Conservation (phyloP, 2,113 vertebrate species). For the Vulpes vulpes region DNA sequence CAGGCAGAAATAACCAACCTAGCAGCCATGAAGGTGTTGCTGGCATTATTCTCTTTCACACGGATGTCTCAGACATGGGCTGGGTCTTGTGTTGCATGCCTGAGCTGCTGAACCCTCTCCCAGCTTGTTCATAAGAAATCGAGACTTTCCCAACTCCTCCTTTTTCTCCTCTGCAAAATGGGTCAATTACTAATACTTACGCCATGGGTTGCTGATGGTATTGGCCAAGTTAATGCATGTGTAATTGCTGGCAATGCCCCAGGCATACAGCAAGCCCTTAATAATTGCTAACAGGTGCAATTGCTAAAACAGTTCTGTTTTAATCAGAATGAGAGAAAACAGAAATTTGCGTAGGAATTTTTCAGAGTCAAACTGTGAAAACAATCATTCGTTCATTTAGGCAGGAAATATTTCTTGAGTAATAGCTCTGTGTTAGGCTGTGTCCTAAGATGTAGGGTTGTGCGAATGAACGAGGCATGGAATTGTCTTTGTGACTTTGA, state of each 20-base stretch:
- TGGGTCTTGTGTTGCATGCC: fast-evolving
- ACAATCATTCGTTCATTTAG: neutral
- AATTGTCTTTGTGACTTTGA: neutral
- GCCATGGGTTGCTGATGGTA: fast-evolving
- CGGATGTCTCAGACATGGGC: neutral
- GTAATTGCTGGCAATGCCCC: too few species aligned
- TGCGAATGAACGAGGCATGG: neutral
- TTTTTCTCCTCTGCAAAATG: neutral
- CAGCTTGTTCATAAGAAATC: neutral
- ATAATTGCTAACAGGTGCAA: neutral
- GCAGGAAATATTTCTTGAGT: neutral
- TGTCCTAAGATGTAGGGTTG: neutral
- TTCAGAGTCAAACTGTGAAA: neutral
- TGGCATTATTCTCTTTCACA: neutral
- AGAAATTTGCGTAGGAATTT: neutral
- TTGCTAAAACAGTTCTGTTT: neutral
- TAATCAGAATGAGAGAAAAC: neutral
- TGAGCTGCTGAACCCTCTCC: neutral
- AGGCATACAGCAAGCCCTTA: neutral
- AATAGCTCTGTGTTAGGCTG: neutral
- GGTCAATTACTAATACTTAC: neutral
- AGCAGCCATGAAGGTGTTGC: neutral
- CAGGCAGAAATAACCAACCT: neutral
- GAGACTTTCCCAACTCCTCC: neutral
- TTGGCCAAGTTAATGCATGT: fast-evolving